These are phyloP conservation scores for Bombus picipes DNA, from an alignment of 1,140 invertebrate species.

Conservation along the genomic window DNA sequence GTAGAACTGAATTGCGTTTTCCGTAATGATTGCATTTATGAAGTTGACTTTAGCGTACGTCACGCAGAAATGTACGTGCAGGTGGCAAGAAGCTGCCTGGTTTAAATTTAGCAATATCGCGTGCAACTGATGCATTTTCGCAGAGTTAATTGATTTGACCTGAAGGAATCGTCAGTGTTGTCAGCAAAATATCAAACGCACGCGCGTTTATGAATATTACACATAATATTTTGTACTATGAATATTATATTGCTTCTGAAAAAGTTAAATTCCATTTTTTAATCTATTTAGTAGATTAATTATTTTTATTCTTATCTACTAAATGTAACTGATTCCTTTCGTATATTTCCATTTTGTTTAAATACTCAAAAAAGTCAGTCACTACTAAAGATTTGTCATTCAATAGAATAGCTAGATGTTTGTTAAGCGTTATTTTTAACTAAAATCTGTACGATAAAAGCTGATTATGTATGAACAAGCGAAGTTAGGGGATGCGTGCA, in stretches of 20 bases:
- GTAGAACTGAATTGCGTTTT: background rate
- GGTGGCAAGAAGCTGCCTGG: conserved; percentile 4
- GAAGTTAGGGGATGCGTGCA: background rate
- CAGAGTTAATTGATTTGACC: conserved; percentile 33
- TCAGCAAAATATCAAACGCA: background rate
- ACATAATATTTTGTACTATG: too few relatives aligned
- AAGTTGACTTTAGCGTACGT: background rate
- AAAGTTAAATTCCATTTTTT: background rate
- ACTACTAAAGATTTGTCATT: background rate
- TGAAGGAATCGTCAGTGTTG: background rate
- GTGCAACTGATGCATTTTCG: conserved; percentile 18
- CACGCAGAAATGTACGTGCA: conserved; percentile 13
- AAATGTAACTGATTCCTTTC: background rate
- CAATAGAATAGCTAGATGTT: background rate
- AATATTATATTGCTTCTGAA: background rate
- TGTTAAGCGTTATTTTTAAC: background rate
- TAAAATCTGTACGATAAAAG: background rate
- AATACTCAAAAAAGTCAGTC: background rate
- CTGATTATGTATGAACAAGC: background rate
- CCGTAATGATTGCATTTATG: conserved; percentile 13
- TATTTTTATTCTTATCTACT: background rate
- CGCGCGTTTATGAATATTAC: background rate
- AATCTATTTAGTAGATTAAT: background rate
- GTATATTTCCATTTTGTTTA: background rate
- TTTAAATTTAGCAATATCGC: conserved; percentile 40